A percentile compares a stretch with the other conserved stretches of the same genome.
These are phyloP conservation scores for Adela reaumurella DNA, from an alignment of 2,888 invertebrate species.

Conservation along the genomic window DNA sequence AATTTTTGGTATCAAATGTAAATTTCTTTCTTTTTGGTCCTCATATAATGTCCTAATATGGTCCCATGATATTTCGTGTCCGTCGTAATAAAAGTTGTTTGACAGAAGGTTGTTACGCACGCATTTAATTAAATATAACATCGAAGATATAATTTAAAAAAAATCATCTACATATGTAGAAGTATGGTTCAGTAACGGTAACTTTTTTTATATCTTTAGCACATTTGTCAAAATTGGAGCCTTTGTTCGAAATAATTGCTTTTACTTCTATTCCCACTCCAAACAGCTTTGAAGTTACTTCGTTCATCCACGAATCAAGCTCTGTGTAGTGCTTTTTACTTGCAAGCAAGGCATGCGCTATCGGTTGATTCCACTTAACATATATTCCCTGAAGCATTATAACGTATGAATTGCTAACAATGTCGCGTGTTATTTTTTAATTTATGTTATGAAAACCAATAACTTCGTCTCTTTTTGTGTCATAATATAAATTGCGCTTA, in stretches of 20 bases:
- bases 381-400: background rate
- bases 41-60: background rate
- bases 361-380: no score
- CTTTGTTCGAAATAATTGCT: background rate
- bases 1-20: background rate
- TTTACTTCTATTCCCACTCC: background rate
- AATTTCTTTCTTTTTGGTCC: background rate
- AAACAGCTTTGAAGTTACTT: background rate
- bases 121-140: slow-evolving; percentile 5
- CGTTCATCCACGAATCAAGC: background rate
- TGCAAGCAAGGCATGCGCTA: background rate
- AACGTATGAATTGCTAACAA: background rate
- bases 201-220: background rate
- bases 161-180: background rate
- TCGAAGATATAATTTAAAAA: no score
- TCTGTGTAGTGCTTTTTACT: background rate
- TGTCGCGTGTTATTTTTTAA: background rate
- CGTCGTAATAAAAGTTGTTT: background rate
- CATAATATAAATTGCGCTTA: background rate
- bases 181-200: background rate
- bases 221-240: background rate
- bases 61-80: background rate
- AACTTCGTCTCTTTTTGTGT: background rate
- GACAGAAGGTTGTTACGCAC: slow-evolving; percentile 3
- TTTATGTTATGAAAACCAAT: background rate